Evolutionary conservation across 2,113 vertebrate species (phyloP).

Genomic region (Camarhynchus parvulus): DNA sequence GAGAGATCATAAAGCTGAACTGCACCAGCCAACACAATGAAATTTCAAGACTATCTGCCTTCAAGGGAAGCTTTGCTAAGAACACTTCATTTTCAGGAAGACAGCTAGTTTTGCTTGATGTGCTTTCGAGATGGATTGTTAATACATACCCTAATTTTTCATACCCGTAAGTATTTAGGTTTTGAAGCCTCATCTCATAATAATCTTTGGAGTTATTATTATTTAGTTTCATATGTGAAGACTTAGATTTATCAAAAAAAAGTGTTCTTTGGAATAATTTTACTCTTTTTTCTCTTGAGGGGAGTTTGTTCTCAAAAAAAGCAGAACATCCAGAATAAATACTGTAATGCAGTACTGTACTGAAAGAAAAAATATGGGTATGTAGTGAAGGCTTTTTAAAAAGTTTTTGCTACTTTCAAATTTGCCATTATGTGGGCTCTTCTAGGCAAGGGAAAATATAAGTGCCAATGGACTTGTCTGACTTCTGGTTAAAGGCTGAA

Average conservation of each 20-base stretch:
- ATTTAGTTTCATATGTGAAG: not conserved
- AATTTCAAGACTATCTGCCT: not conserved
- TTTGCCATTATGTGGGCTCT: not conserved
- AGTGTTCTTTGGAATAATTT: not conserved
- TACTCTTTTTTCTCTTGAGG: not conserved
- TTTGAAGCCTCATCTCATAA: not conserved
- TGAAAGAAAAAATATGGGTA: not conserved
- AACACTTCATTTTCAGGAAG: not conserved
- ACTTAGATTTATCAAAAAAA: not conserved
- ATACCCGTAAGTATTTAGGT: not conserved
- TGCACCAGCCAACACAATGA: not conserved
- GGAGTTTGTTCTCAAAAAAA: not conserved
- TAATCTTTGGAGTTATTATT: not conserved
- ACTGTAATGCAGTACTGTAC: not conserved
- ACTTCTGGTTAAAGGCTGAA: not conserved
- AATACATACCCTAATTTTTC: not conserved
- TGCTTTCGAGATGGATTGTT: not conserved
- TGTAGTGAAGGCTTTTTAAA: not conserved
- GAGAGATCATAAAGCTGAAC: not conserved
- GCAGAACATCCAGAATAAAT: not conserved
- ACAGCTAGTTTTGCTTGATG: not conserved
- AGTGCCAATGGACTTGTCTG: not conserved
- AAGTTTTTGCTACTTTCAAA: not conserved
- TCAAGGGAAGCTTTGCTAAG: not conserved
- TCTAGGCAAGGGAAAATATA: not conserved